phyloP scores from a whole-genome alignment of 2,797 vertebrate genomes.

The Miichthys miiuy region DNA sequence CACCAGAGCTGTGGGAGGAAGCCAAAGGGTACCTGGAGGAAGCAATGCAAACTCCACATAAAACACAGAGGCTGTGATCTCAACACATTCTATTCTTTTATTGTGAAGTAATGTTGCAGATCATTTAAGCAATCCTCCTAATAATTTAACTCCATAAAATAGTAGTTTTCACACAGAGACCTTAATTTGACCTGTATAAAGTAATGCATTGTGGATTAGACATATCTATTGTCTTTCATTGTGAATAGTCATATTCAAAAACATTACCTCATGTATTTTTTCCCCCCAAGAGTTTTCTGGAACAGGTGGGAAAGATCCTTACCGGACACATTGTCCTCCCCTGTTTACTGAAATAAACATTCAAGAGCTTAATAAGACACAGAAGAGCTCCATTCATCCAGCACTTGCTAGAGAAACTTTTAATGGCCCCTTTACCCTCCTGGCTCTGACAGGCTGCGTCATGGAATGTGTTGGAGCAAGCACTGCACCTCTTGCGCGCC shows the following conservation, averaged over 20 bases:
- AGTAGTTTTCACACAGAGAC: background rate
- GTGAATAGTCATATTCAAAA: background rate
- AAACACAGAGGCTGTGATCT: conserved; percentile 5
- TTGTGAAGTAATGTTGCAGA: background rate
- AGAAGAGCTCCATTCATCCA: conserved; percentile 39
- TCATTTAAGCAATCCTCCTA: background rate
- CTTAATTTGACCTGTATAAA: background rate
- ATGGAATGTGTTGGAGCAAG: conserved; percentile 64
- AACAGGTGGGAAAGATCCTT: background rate
- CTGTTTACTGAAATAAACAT: conserved; percentile 34
- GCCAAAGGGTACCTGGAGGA: background rate
- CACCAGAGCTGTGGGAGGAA: background rate
- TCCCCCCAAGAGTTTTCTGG: background rate
- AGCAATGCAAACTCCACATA: background rate
- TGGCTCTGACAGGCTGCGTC: conserved; percentile 53
- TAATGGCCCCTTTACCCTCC: conserved; percentile 46
- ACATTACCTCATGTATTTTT: background rate
- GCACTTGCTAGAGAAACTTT: conserved; percentile 45
- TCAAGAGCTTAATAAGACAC: conserved; percentile 19
- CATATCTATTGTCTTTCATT: background rate
- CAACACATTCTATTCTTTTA: background rate
- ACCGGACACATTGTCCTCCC: conserved; percentile 8
- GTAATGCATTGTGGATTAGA: background rate
- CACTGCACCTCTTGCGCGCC: conserved; percentile 57
- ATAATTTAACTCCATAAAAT: background rate